phyloP scores from a whole-genome alignment of 2,888 invertebrate species.

The Xylophagus ater region DNA sequence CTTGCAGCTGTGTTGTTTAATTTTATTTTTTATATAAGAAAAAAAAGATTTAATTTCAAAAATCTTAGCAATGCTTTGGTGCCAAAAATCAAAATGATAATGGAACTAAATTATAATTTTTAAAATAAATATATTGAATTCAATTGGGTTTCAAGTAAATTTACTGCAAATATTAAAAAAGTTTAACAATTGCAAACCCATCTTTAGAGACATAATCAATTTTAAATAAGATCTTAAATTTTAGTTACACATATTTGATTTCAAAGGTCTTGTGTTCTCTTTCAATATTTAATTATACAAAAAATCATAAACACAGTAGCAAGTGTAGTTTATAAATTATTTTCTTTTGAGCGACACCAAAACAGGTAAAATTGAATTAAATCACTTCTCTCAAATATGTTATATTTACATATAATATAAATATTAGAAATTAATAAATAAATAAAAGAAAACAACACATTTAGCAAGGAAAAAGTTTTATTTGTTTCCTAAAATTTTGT shows the following conservation, averaged over 20 bases:
- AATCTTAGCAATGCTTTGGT: constrained; percentile 45
- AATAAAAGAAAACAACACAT: constrained; percentile 23
- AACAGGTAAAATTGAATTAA: constrained; percentile 31
- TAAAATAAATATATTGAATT: too few species aligned
- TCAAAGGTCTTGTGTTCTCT: too few species aligned
- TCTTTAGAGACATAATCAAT: too few species aligned
- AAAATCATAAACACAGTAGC: constrained; percentile 16
- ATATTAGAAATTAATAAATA: constrained; percentile 9
- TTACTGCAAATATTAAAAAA: too few species aligned
- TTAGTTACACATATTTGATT: too few species aligned
- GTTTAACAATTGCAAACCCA: too few species aligned
- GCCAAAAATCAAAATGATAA: constrained; percentile 31
- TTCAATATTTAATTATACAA: constrained; percentile 4
- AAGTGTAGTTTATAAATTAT: constrained; percentile 13
- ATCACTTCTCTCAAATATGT: constrained; percentile 17
- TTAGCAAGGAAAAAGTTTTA: constrained; percentile 18
- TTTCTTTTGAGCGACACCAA: constrained; percentile 29
- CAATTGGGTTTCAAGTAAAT: too few species aligned
- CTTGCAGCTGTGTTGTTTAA: constrained; percentile 24
- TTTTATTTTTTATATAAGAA: constrained; percentile 7
- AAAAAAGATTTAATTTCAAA: constrained; percentile 1
- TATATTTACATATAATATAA: constrained; percentile 7
- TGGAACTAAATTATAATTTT: constrained; percentile 10
- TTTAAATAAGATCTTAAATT: too few species aligned
- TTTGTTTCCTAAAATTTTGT: constrained; percentile 11